phyloP scores from a whole-genome alignment of 2,888 invertebrate genomes.

The Penaeus monodon region DNA sequence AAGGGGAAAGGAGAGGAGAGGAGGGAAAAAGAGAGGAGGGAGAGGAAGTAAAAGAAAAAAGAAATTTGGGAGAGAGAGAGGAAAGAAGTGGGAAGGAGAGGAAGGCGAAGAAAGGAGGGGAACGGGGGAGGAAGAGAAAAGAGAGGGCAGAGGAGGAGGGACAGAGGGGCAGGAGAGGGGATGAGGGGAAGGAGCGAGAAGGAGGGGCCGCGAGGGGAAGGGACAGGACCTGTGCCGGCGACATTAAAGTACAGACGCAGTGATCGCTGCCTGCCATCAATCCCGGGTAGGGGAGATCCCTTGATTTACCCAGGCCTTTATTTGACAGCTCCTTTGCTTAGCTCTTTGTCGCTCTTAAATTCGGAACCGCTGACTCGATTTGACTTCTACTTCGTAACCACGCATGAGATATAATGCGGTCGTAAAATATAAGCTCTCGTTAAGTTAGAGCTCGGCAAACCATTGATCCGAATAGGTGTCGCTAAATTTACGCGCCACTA shows the following conservation, averaged over 20 bases:
- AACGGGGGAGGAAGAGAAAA: neutral
- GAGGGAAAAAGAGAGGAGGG: neutral
- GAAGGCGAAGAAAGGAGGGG: neutral
- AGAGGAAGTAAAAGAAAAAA: neutral
- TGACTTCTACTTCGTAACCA: neutral
- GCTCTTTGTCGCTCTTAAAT: neutral
- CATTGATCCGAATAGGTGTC: slow-evolving; percentile 20
- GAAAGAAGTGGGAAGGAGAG: neutral
- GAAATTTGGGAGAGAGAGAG: neutral
- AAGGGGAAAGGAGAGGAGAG: too few species aligned
- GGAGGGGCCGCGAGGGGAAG: too few species aligned
- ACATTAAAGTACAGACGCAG: neutral
- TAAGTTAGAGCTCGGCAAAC: neutral
- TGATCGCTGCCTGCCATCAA: slow-evolving; percentile 26
- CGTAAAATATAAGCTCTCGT: slow-evolving; percentile 1
- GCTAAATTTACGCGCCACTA: slow-evolving; percentile 39
- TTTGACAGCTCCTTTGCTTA: slow-evolving; percentile 12
- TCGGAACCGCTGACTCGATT: neutral
- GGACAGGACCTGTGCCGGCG: slow-evolving; percentile 3
- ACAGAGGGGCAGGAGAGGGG: neutral
- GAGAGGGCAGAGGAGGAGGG: neutral
- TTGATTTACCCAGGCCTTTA: slow-evolving; percentile 36
- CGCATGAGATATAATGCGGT: neutral
- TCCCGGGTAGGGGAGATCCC: slow-evolving; percentile 26
- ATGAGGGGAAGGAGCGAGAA: too few species aligned